Evolutionary conservation across 2,888 invertebrate species (phyloP).

Genomic region (Ormyrus rosae): DNA sequence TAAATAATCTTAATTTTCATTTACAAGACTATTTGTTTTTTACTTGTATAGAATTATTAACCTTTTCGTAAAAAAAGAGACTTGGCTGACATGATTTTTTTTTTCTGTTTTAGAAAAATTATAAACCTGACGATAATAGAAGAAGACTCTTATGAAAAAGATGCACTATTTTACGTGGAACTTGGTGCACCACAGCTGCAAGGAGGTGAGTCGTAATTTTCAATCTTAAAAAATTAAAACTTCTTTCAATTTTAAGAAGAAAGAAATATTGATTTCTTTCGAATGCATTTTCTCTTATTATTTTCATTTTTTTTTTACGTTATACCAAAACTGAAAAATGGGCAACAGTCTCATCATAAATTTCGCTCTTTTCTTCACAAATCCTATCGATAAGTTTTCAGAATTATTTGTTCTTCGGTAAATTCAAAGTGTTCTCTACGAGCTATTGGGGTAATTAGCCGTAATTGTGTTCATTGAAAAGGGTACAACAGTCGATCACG

Average conservation of each 20-base stretch:
- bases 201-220: conserved; percentile 82
- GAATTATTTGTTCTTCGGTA: not conserved
- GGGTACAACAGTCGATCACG: conserved; percentile 4
- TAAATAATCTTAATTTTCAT: not conserved
- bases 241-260: no score
- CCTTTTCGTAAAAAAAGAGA: not conserved
- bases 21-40: not conserved
- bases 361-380: no score
- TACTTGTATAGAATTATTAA: not conserved
- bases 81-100: conserved; percentile 1
- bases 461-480: not conserved
- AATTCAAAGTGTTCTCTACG: not conserved
- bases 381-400: no score
- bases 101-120: conserved; percentile 86
- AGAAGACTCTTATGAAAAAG: conserved; percentile 98
- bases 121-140: conserved; percentile 93
- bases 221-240: not conserved
- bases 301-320: not conserved
- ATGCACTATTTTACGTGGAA: conserved; percentile 94
- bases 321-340: not conserved
- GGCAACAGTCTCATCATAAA: not conserved
- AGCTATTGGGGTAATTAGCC: not conserved
- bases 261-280: no score
- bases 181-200: conserved; percentile 92
- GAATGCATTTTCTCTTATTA: not conserved